Base-by-base conservation (phyloP, 2,113 vertebrate species). In the Nothoprocta pentlandii region DNA sequence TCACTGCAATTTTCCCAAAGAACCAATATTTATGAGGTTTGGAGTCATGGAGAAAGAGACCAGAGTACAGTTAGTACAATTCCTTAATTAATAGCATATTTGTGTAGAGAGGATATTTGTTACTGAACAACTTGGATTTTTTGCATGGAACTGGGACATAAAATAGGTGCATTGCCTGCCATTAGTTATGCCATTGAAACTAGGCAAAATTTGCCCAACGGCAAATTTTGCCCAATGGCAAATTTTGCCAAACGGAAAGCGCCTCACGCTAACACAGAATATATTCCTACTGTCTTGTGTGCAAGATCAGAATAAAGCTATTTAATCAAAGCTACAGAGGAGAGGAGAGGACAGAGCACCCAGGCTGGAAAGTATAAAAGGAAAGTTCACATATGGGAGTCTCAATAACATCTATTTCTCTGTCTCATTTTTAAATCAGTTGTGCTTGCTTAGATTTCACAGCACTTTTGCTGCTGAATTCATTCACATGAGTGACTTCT, bases 1-100 rank as follows among this genome's bases (percentile, higher is more conserved):
- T 69, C 81, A 85, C 63, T 85, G 47, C 85, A 79, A 76, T 94
- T 96, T 95, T 95, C 85, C 85, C 63, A 88, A 68, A 91, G 83
- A 96, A 94, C 62, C 16, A 64, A 91, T 96, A 91, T 93, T 81
- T 88, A 91, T 94, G 94, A 97, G 30, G 36, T 95, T 95, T 3
- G 12, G 23, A 12, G 47, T 95, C 91, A 85, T 95, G 61, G 47
- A 96, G 92, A 86, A 94, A 95, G 86, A 95, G 34, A 90, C 25
- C n/a, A 91, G 36, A 88, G 62, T 42, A 66, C 26, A 80, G 42
- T 82, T 85, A 58, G 54, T 17, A 14, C 30, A 82, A 32, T 80
- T 85, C 62, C 85, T 89, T 93, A 96, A 96, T 93, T 94, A 93
- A 71, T 62, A 47, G 32, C 53, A 90, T 91, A 88, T 84, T 86